These are phyloP conservation scores for Trematomus bernacchii DNA, from an alignment of 2,797 vertebrate species.

Conservation along the genomic window DNA sequence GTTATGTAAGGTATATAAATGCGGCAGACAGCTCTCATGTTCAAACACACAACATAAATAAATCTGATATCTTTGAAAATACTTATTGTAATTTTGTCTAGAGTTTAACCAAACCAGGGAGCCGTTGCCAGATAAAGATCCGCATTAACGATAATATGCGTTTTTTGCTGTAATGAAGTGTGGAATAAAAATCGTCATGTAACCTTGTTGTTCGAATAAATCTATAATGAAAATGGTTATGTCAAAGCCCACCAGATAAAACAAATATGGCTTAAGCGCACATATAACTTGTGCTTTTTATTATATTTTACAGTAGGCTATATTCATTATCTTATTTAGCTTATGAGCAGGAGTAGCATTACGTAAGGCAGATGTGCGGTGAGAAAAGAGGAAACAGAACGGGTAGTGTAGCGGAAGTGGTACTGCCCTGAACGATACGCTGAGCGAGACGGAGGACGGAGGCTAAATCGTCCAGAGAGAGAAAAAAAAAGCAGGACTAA, in stretches of 20 bases:
- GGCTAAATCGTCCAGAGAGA: conserved; percentile 81
- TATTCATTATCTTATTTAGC: conserved; percentile 12
- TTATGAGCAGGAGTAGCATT: conserved; percentile 55
- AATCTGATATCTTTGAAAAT: background rate
- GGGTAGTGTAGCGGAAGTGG: conserved; percentile 88
- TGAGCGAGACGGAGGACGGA: conserved; percentile 85
- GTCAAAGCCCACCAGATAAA: background rate
- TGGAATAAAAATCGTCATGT: background rate
- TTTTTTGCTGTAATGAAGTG: background rate
- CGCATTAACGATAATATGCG: background rate
- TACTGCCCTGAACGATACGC: conserved; percentile 87
- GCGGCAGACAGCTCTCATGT: background rate
- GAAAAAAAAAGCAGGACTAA: conserved; percentile 76
- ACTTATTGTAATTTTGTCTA: background rate
- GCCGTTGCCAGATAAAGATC: background rate
- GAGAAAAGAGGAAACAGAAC: conserved; percentile 86
- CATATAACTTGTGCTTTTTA: background rate
- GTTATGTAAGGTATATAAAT: background rate
- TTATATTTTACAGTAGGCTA: background rate
- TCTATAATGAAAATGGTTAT: background rate
- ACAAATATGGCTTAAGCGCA: background rate
- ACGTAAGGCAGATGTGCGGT: conserved; percentile 80
- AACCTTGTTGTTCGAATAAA: background rate
- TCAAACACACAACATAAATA: background rate
- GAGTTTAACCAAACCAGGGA: background rate